Percentiles rank a stretch among this genome's conserved stretches.
Evolutionary conservation across 2,888 invertebrate genomes (phyloP).

Genomic region (Unio pictorum): DNA sequence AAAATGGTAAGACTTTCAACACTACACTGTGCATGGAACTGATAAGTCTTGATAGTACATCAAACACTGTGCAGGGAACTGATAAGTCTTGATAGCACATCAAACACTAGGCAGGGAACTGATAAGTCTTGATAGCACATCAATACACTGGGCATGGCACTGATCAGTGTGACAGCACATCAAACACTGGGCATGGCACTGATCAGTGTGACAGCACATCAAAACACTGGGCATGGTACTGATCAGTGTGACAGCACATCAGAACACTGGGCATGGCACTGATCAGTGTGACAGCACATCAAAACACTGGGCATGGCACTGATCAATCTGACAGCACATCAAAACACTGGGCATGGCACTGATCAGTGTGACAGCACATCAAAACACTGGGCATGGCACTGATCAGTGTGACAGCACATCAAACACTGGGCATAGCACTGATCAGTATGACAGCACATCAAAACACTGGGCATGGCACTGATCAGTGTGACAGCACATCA

Average conservation of each 20-base stretch:
- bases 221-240: too few species aligned
- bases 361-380: constrained; percentile 69
- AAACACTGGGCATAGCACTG: constrained; percentile 71
- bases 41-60: background rate
- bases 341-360: constrained; percentile 70
- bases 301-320: too few species aligned
- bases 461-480: constrained; percentile 70
- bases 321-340: constrained; percentile 63
- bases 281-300: constrained; percentile 58
- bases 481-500: constrained; percentile 62
- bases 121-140: background rate
- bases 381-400: constrained; percentile 71
- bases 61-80: too few species aligned
- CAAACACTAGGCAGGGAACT: too few species aligned
- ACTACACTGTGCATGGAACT: background rate
- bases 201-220: too few species aligned
- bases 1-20: constrained; percentile 48
- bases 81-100: too few species aligned
- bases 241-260: constrained; percentile 67
- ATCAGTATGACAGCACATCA: constrained; percentile 71
- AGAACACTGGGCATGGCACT: constrained; percentile 71
- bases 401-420: constrained; percentile 70
- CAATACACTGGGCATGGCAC: too few species aligned
- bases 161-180: too few species aligned
- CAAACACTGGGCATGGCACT: too few species aligned